These are phyloP conservation scores for Rousettus madagascariensis DNA, from an alignment of 2,797 vertebrate genomes.

Conservation along the genomic window DNA sequence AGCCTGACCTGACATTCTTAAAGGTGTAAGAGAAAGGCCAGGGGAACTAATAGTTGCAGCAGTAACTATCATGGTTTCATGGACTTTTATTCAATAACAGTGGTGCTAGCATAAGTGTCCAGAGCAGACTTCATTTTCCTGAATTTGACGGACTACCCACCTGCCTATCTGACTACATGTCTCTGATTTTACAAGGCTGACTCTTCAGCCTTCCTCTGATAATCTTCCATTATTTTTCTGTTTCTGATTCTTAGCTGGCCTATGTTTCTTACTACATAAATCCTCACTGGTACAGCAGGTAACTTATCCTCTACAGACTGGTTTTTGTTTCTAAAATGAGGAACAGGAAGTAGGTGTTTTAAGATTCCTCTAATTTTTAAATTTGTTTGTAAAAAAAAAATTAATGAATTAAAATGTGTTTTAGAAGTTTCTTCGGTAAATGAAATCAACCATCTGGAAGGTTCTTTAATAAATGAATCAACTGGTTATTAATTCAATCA, in stretches of 20 bases:
- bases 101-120: not conserved
- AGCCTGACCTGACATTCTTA: not conserved
- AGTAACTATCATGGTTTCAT: not conserved
- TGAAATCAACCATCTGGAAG: not conserved
- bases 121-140: not conserved
- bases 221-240: not conserved
- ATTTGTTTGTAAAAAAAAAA: not conserved
- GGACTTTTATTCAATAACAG: not conserved
- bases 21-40: not conserved
- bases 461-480: not conserved
- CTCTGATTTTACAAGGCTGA: not conserved
- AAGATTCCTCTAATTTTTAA: not conserved
- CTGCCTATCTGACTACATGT: not conserved
- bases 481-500: not conserved
- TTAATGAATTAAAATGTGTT: not conserved
- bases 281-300: not conserved
- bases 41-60: not conserved
- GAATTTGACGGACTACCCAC: not conserved
- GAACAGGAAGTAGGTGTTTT: not conserved
- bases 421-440: conserved; percentile 5
- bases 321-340: not conserved
- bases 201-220: not conserved
- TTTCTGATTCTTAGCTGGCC: not conserved
- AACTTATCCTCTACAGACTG: not conserved
- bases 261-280: not conserved